phyloP scores from a whole-genome alignment of 2,888 invertebrate species.

The Cheilosia pagana region DNA sequence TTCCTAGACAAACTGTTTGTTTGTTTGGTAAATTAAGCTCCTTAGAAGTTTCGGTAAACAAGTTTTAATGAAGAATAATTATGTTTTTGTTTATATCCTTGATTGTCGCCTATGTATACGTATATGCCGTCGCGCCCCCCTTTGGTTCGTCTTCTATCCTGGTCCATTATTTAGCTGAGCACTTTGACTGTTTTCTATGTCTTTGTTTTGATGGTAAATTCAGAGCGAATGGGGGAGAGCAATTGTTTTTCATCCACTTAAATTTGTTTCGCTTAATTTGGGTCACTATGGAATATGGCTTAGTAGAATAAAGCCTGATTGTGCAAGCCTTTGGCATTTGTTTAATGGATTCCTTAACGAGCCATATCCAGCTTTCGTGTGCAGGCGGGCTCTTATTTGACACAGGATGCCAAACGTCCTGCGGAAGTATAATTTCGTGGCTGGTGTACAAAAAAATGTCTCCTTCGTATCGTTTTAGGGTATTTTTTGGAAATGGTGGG shows the following conservation, averaged over 20 bases:
- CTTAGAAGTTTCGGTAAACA: slow-evolving; percentile 5
- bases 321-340: slow-evolving; percentile 30
- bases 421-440: not conserved
- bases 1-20: slow-evolving; percentile 18
- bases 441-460: not conserved
- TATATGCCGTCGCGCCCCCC: not conserved
- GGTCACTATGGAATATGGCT: slow-evolving; percentile 12
- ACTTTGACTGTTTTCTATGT: slow-evolving; percentile 44
- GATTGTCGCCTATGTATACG: not conserved
- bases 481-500: too few species aligned
- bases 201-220: slow-evolving; percentile 55
- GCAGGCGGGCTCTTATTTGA: not conserved
- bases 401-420: not conserved
- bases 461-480: too few species aligned
- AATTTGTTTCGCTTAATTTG: slow-evolving; percentile 41
- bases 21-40: slow-evolving; percentile 26
- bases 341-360: slow-evolving; percentile 45
- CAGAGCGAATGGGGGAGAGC: slow-evolving; percentile 29
- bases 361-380: slow-evolving; percentile 25
- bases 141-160: slow-evolving; percentile 16
- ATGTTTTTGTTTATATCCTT: slow-evolving; percentile 28
- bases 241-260: slow-evolving; percentile 57
- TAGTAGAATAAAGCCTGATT: not conserved
- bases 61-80: slow-evolving; percentile 47
- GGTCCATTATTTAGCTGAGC: slow-evolving; percentile 58